Base-by-base conservation (phyloP, 2,888 invertebrate species). In the Heterodera filipjevi region DNA sequence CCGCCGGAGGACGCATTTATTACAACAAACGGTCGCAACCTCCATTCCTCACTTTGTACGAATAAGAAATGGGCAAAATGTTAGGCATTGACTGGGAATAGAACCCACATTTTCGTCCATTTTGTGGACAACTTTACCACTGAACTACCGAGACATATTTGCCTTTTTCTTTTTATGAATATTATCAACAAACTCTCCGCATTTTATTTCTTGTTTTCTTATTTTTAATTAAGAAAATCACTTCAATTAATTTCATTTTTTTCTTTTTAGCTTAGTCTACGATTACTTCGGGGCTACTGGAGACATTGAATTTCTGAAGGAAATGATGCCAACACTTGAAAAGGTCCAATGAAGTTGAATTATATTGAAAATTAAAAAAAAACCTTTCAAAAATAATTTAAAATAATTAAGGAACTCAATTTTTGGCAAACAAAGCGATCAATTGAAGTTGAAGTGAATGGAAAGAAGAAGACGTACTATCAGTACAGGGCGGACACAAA, bases 1-100 rank as follows among this genome's bases (percentile, higher is more conserved):
- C 96, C 0, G 96, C 96, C 86, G 96, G 96, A 0, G 95, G 95
- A 0, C 92, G 96, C 77, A 92, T 95, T 71, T 96, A 96, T 90
- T 96, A 93, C 86, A 82, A 88, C 53, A 84, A 88, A 53, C 86
- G 91, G 72, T 84, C 84, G 49, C 92, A 92, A 83, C 91, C 91
- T 0, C 91, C 92, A 0, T 85, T 91, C 32, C 87, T 92, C 44
- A 90, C 82, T 30, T n/a, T 12, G 64, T 64, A 8, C 64, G 12
- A 22, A 59, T 27, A 8, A 8, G 64, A 27, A 22, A 83, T 59
- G 22, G 14, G n/a, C n/a, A n/a, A n/a, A n/a, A n/a, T n/a, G n/a
- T n/a, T n/a, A n/a, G n/a, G n/a, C n/a, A n/a, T n/a, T n/a, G n/a
- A n/a, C n/a, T n/a, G n/a, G n/a, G n/a, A n/a, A n/a, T n/a, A n/a